phyloP scores from a whole-genome alignment of 1,140 invertebrate species.

The Brachionus rubens region DNA sequence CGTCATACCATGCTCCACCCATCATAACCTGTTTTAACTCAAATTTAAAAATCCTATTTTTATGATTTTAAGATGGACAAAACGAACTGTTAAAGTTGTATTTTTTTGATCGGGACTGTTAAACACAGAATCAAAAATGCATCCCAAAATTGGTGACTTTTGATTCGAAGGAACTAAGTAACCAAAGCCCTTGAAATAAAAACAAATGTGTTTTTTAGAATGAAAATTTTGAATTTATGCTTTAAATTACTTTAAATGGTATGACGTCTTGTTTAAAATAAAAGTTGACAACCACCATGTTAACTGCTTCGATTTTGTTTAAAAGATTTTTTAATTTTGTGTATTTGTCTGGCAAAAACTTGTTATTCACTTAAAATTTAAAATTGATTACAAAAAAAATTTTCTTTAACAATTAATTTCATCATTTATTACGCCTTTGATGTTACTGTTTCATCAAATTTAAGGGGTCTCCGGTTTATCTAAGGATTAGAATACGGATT shows the following conservation, averaged over 20 bases:
- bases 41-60: neutral
- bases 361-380: neutral
- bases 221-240: neutral
- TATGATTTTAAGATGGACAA: too few relatives aligned
- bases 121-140: slow-evolving; percentile 44
- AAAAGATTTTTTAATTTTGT: neutral
- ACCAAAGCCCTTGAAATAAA: slow-evolving; percentile 29
- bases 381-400: neutral
- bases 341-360: slow-evolving; percentile 23
- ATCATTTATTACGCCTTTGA: too few relatives aligned
- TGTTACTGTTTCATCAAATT: too few relatives aligned
- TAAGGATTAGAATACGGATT: too few relatives aligned
- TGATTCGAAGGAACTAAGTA: slow-evolving; percentile 38
- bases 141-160: slow-evolving; percentile 33
- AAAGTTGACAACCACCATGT: slow-evolving; percentile 42
- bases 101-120: slow-evolving; percentile 12
- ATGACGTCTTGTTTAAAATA: slow-evolving; percentile 7
- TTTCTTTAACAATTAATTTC: too few relatives aligned
- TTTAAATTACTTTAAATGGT: slow-evolving; percentile 5
- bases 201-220: neutral
- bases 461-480: too few relatives aligned
- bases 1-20: slow-evolving; percentile 44
- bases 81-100: slow-evolving; percentile 33
- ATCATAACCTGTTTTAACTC: slow-evolving; percentile 24
- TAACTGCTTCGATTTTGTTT: slow-evolving; percentile 34